Evolutionary conservation across 1,140 invertebrate genomes (phyloP), one percentile per base, ranked within the genome.

Genomic region (Brachionus asplanchnoidis): DNA sequence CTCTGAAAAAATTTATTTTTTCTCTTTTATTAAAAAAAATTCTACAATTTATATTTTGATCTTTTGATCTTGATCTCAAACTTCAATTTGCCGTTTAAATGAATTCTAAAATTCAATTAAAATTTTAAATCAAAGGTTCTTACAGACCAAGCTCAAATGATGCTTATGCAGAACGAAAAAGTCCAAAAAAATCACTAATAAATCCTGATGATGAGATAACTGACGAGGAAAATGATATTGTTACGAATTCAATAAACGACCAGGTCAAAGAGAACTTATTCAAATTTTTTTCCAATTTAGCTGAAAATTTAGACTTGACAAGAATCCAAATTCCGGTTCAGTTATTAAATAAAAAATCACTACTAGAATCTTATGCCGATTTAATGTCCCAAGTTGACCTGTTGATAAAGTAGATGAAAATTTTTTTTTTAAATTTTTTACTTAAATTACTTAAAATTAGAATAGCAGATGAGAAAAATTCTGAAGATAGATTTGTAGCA

Each of bases 281-380:
- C 7, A 50, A 77, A 50, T 50, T 77, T 50, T 77, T 77, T 26
- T 77, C 73, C n/a, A 50, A 77, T 50, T 26, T 77, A 28, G 12
- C 40, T 46, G 44, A 50, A 11, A 46, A 46, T 14, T 26, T 77
- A 12, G 73, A 40, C 60, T 50, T 42, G 14, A 85, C 42, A 14
- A 77, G 46, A 28, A 68, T 11, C 8, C 42, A n/a, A 36, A 53
- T 83, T 20, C 56, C 60, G 7, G 26, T 28, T 12, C 20, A 17
- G 23, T 42, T 68, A 4, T 50, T 92, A 85, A 91, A 92, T 86
- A 88, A 87, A 79, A 86, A 91, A 14, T 92, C 92, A 11, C 85
- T 92, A 32, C 87, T 92, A 26, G 92, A 92, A 86, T 90, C 92
- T 90, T 92, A 91, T 88, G 91, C 91, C 56, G 91, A 92, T 86